phyloP scores from a whole-genome alignment of 1,140 invertebrate species.

The Matsumurasca onukii region DNA sequence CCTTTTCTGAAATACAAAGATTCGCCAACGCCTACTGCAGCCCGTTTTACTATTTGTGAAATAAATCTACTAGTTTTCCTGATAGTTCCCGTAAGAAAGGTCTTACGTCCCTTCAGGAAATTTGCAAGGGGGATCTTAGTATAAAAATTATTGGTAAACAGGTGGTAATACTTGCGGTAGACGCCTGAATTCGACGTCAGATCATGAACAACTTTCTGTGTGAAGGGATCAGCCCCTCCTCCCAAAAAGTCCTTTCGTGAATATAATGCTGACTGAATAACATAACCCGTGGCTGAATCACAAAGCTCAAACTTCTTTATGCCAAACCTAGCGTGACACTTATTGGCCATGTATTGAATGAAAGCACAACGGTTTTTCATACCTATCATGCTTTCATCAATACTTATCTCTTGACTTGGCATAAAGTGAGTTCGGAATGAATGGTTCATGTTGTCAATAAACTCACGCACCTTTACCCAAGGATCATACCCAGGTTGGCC shows the following conservation, averaged over 20 bases:
- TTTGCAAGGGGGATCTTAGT: too few species aligned
- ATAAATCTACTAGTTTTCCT: neutral
- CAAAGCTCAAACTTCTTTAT: too few species aligned
- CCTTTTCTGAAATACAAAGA: too few species aligned
- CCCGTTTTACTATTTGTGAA: neutral
- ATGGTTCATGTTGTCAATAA: slow-evolving; percentile 5
- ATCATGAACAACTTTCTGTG: too few species aligned
- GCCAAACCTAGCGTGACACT: neutral
- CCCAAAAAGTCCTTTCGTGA: slow-evolving; percentile 9
- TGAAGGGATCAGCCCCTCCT: neutral
- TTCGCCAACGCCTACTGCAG: too few species aligned
- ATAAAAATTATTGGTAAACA: too few species aligned
- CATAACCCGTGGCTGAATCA: too few species aligned
- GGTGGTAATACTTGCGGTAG: too few species aligned
- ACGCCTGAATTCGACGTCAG: too few species aligned
- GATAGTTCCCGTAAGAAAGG: slow-evolving; percentile 3
- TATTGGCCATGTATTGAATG: neutral
- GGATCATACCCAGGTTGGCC: slow-evolving; percentile 23
- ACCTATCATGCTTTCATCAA: too few species aligned
- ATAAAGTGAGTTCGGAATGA: neutral
- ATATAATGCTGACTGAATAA: neutral
- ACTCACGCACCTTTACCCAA: slow-evolving; percentile 12
- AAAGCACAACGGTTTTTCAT: too few species aligned
- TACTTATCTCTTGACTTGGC: slow-evolving; percentile 1
- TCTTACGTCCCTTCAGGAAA: too few species aligned